Evolutionary conservation across 1,140 invertebrate species (phyloP).

Genomic region (Elysia chlorotica): DNA sequence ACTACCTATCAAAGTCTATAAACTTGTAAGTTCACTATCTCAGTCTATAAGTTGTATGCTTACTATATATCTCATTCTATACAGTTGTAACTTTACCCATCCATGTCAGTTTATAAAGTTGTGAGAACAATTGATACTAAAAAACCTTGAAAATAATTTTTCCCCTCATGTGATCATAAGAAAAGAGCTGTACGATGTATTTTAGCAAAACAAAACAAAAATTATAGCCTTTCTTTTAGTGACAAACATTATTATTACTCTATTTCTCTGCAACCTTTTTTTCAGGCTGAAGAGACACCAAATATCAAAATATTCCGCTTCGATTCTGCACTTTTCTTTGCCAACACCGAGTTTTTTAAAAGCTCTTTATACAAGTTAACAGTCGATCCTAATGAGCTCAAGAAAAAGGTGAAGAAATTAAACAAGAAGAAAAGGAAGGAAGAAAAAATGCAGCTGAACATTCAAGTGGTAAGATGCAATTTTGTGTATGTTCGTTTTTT

Average conservation of each 20-base stretch:
- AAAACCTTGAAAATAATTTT: too few species aligned
- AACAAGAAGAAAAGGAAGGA: conserved; percentile 27
- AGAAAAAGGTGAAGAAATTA: conserved; percentile 33
- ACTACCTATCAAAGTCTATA: too few species aligned
- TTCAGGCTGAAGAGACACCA: conserved; percentile 57
- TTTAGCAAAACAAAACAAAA: conserved; percentile 1
- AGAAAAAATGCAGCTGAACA: conserved; percentile 7
- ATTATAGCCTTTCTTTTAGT: too few species aligned
- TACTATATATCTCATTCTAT: too few species aligned
- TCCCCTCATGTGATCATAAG: too few species aligned
- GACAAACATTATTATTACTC: too few species aligned
- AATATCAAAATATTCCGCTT: conserved; percentile 63
- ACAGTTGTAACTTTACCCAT: too few species aligned
- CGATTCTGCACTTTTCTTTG: conserved; percentile 60
- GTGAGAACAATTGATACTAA: too few species aligned
- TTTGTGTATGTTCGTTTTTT: background rate
- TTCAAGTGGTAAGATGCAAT: conserved; percentile 12
- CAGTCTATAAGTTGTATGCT: too few species aligned
- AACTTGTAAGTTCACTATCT: too few species aligned
- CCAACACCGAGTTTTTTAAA: conserved; percentile 58
- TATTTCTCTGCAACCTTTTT: conserved; percentile 27
- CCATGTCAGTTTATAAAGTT: too few species aligned
- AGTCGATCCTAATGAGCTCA: conserved; percentile 47
- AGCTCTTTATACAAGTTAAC: conserved; percentile 51
- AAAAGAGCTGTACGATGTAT: too few species aligned